Percentiles rank a stretch among this genome's conserved stretches.
Evolutionary conservation across 2,888 invertebrate genomes (phyloP).

Genomic region (Metallyticus violacea): DNA sequence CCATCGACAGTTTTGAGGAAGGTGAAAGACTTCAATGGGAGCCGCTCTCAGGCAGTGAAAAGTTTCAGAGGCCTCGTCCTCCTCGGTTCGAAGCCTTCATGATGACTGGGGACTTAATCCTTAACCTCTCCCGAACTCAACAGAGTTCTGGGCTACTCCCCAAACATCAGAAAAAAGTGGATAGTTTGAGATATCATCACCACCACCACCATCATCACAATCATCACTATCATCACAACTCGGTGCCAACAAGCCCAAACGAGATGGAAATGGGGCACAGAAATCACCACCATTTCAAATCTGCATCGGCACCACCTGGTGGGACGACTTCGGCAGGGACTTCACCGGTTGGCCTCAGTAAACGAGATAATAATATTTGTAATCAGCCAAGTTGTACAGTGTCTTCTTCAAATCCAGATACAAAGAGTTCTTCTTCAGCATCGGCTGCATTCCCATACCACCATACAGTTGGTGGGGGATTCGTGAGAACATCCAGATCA

Average conservation of each 20-base stretch:
- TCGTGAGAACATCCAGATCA: conserved; percentile 84
- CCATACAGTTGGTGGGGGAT: conserved; percentile 54
- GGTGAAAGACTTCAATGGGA: conserved; percentile 54
- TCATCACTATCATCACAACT: conserved; percentile 49
- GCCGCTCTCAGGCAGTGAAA: conserved; percentile 48
- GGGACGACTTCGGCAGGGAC: conserved; percentile 53
- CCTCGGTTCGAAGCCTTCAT: conserved; percentile 88
- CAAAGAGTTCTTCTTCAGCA: conserved; percentile 31
- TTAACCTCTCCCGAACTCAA: conserved; percentile 84
- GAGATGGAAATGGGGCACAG: conserved; percentile 49
- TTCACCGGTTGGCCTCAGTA: conserved; percentile 54
- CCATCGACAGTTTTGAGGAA: conserved; percentile 47
- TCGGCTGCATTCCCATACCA: conserved; percentile 40
- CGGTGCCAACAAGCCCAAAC: conserved; percentile 69
- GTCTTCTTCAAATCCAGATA: conserved; percentile 17
- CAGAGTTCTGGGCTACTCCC: conserved; percentile 62
- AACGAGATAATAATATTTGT: conserved; percentile 45
- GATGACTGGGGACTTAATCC: conserved; percentile 96
- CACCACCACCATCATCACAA: conserved; percentile 48
- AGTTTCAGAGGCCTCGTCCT: conserved; percentile 47
- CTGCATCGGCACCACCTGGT: conserved; percentile 28
- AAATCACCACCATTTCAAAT: conserved; percentile 23
- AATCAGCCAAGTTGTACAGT: conserved; percentile 14
- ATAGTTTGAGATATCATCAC: conserved; percentile 43
- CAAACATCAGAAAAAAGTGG: conserved; percentile 57